Conservation (phyloP, 2,797 vertebrate genomes). For the Columba guinea region DNA sequence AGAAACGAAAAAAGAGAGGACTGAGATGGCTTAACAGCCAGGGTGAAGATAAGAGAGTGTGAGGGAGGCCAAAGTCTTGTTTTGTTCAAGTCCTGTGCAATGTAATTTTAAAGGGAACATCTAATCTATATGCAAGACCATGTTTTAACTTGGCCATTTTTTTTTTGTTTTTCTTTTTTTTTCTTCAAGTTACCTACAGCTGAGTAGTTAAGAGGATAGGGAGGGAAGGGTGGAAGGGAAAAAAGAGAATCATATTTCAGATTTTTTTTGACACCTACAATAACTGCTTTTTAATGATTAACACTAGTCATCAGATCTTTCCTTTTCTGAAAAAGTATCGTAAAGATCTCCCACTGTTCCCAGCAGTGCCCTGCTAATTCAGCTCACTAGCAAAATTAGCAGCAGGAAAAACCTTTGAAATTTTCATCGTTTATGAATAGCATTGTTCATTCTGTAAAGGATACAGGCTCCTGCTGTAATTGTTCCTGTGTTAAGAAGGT, state of each 20-base stretch:
- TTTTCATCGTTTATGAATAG: conserved; percentile 73
- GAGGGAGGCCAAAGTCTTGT: not conserved
- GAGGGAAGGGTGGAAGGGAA: not conserved
- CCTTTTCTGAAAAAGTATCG: conserved; percentile 66
- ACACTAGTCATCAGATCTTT: conserved; percentile 68
- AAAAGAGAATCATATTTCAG: not conserved
- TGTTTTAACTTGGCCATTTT: not conserved
- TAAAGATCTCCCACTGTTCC: conserved; percentile 73
- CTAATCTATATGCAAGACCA: not conserved
- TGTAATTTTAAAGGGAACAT: not conserved
- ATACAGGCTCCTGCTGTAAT: conserved; percentile 64
- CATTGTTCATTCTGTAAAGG: conserved; percentile 73
- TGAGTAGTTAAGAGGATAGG: not conserved
- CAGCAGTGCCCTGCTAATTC: conserved; percentile 74
- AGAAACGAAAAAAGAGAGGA: not conserved
- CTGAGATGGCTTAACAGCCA: not conserved
- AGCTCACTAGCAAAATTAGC: conserved; percentile 76
- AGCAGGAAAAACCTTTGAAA: conserved; percentile 78
- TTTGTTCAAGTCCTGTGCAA: not conserved
- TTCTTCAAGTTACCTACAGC: not conserved
- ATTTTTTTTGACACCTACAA: conserved; percentile 19
- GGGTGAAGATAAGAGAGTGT: not conserved
- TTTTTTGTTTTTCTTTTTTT: not conserved
- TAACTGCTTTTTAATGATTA: conserved; percentile 73
- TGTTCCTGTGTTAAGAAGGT: conserved; percentile 62